A percentile compares a stretch with the other conserved stretches of the same genome.
Conservation (phyloP, 2,888 invertebrate species). For the Bombylius major region DNA sequence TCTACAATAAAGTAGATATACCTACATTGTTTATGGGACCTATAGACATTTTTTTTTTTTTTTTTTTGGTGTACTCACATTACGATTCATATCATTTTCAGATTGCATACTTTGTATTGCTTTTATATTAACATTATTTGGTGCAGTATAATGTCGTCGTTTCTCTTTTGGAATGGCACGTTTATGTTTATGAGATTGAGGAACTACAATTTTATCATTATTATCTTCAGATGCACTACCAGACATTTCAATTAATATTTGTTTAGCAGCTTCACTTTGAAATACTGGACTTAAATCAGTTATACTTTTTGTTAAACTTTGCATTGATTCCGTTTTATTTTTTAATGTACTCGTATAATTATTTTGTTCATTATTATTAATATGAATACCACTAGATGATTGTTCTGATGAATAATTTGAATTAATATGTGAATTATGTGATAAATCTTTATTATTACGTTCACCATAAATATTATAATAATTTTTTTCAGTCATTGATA, state of each 20-base stretch:
- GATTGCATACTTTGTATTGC: conserved; percentile 46
- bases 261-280: conserved; percentile 74
- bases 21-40: too few relatives aligned
- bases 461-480: conserved; percentile 25
- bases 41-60: too few relatives aligned
- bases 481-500: conserved; percentile 28
- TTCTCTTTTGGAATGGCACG: conserved; percentile 71
- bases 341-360: not conserved
- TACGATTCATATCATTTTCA: conserved; percentile 37
- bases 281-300: conserved; percentile 64
- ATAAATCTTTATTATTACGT: conserved; percentile 18
- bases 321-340: conserved; percentile 32
- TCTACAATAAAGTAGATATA: too few relatives aligned
- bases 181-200: conserved; percentile 45
- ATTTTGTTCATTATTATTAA: not conserved
- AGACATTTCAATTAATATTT: conserved; percentile 71
- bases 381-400: not conserved
- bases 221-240: conserved; percentile 38
- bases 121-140: conserved; percentile 54
- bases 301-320: conserved; percentile 33
- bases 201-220: conserved; percentile 33
- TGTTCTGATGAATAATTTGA: too few relatives aligned
- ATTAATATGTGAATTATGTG: too few relatives aligned
- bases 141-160: conserved; percentile 78
- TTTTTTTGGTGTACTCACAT: too few relatives aligned